These are phyloP conservation scores for Coluber constrictor DNA, from an alignment of 2,797 vertebrate species.

Conservation along the genomic window DNA sequence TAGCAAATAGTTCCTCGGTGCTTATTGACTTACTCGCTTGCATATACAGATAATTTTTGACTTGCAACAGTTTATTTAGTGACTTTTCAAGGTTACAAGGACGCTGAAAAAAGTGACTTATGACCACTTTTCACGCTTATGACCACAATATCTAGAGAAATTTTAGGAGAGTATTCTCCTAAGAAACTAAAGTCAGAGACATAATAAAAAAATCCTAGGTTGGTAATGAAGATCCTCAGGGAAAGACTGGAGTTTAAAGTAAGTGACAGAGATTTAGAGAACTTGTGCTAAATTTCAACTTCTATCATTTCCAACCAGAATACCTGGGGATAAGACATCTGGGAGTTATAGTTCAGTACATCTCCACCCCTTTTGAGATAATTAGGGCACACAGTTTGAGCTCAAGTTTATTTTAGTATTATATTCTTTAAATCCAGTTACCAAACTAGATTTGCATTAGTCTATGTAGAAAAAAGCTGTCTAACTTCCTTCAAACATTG, in stretches of 20 bases:
- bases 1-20: conserved; percentile 4
- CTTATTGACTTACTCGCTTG: neutral
- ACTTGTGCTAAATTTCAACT: neutral
- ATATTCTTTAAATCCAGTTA: neutral
- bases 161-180: neutral
- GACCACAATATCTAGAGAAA: neutral
- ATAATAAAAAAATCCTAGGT: neutral
- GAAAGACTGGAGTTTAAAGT: neutral
- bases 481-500: neutral
- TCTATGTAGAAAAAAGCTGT: neutral
- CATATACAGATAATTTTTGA: neutral
- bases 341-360: neutral
- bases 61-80: neutral
- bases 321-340: neutral
- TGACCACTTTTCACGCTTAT: neutral
- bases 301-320: neutral
- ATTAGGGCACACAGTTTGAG: neutral
- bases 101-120: neutral
- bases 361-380: neutral
- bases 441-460: neutral
- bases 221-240: neutral
- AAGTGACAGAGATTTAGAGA: neutral
- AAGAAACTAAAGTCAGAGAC: neutral
- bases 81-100: neutral
- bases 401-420: neutral